Evolutionary conservation across 2,113 vertebrate species (phyloP), one percentile per base, ranked within the genome.

Genomic region (Entomyzon cyanotis): DNA sequence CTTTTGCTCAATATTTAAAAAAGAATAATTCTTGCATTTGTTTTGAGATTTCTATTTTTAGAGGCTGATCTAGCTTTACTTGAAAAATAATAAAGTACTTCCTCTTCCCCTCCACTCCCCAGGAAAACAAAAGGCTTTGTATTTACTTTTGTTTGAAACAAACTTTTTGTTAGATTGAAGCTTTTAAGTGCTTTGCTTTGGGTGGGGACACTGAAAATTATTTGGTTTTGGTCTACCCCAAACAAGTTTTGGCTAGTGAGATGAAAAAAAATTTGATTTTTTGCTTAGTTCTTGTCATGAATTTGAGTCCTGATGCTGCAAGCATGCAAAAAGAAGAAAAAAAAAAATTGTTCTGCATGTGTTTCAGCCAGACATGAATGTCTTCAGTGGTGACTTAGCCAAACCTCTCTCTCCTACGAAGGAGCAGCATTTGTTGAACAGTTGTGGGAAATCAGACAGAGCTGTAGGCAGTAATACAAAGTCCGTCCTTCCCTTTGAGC

Each of bases 1-100:
- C 9, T 62, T 93, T 84, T 74, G 33, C 30, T 77, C 1, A 2
- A 28, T 86, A 80, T 69, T 84, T 63, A 24, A 90, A 55, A 73
- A 56, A 73, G 31, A 53, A 13, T 49, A 33, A 11, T n/a, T 47
- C 2, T 55, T 82, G 11, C 0, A 0, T 73, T 96, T 94, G 39
- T 86, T 95, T 86, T 55, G 59, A 62, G 59, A 70, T 88, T 83
- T 84, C 73, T 94, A 90, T 78, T 90, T 97, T 93, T 92, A 89
- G 80, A 92, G 35, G 24, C 30, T 89, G 65, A 89, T 50, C 42
- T 89, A 95, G 47, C 15, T 30, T 77, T 87, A 96, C 93, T 16
- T 92, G 89, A 92, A 94, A 93, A 93, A 83, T 86, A 95, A 88
- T 77, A n/a, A 94, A 90, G 71, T 74, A 92, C 60, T 92, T 96